phyloP scores from a whole-genome alignment of 2,113 vertebrate genomes.

The Stercorarius parasiticus region DNA sequence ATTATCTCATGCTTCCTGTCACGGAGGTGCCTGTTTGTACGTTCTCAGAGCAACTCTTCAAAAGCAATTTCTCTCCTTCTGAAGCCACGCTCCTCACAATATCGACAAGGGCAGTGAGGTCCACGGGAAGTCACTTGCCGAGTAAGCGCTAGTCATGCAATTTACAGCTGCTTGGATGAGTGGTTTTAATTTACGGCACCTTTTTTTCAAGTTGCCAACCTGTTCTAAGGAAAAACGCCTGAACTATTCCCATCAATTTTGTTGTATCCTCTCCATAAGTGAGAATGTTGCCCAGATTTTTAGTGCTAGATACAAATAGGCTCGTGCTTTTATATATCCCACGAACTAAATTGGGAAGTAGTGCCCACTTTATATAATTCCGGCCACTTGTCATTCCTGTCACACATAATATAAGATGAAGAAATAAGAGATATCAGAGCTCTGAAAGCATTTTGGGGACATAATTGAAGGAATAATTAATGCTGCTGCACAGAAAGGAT shows the following conservation, averaged over 20 bases:
- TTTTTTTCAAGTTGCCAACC: background rate
- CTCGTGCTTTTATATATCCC: background rate
- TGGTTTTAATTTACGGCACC: constrained; percentile 25
- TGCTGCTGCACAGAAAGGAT: background rate
- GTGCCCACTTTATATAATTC: background rate
- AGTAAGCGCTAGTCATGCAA: constrained; percentile 25
- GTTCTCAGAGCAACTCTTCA: background rate
- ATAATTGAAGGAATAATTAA: constrained; percentile 9
- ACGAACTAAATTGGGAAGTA: background rate
- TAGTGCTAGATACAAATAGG: background rate
- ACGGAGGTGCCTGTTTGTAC: background rate
- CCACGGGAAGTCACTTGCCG: constrained; percentile 42
- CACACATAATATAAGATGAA: background rate
- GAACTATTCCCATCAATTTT: background rate
- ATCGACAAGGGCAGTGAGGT: constrained; percentile 47
- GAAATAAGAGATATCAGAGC: background rate
- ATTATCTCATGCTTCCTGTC: background rate
- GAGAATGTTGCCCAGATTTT: background rate
- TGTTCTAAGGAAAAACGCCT: background rate
- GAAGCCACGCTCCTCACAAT: background rate
- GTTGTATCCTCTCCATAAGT: background rate
- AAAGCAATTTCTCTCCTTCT: background rate
- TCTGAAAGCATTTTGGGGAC: background rate
- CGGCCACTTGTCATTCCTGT: background rate
- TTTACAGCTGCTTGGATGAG: constrained; percentile 22